Evolutionary conservation across 2,797 vertebrate species (phyloP).

Genomic region (Takifugu rubripes): DNA sequence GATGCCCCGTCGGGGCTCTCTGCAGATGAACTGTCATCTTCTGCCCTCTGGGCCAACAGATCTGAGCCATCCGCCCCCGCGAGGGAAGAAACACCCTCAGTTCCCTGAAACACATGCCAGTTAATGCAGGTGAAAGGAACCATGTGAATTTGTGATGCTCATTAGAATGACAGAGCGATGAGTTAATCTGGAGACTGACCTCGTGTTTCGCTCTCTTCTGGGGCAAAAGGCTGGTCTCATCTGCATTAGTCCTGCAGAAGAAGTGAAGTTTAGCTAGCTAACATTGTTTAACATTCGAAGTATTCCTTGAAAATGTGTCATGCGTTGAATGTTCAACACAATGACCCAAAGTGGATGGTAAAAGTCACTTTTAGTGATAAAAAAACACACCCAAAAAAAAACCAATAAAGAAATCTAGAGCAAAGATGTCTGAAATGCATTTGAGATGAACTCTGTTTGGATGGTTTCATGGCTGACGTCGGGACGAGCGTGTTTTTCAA

Average conservation of each 20-base stretch:
- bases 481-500: not conserved
- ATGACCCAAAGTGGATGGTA: not conserved
- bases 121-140: slow-evolving; percentile 5
- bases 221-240: slow-evolving; percentile 73
- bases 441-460: not conserved
- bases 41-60: slow-evolving; percentile 68
- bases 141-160: not conserved
- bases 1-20: slow-evolving; percentile 87
- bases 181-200: slow-evolving; percentile 65
- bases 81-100: slow-evolving; percentile 66
- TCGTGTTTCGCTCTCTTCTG: slow-evolving; percentile 88
- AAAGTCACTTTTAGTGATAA: not conserved
- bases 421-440: not conserved
- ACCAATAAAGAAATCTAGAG: too few relatives aligned
- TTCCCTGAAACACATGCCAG: slow-evolving; percentile 56
- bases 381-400: too few relatives aligned
- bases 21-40: slow-evolving; percentile 89
- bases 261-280: slow-evolving; percentile 14
- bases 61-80: slow-evolving; percentile 71
- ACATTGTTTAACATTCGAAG: not conserved
- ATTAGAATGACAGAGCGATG: not conserved
- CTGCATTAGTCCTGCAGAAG: slow-evolving; percentile 75
- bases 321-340: too few relatives aligned
- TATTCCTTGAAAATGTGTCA: too few relatives aligned
- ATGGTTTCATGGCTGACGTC: not conserved